Base-by-base conservation (phyloP, 2,113 vertebrate genomes). In the Xiphorhynchus elegans region DNA sequence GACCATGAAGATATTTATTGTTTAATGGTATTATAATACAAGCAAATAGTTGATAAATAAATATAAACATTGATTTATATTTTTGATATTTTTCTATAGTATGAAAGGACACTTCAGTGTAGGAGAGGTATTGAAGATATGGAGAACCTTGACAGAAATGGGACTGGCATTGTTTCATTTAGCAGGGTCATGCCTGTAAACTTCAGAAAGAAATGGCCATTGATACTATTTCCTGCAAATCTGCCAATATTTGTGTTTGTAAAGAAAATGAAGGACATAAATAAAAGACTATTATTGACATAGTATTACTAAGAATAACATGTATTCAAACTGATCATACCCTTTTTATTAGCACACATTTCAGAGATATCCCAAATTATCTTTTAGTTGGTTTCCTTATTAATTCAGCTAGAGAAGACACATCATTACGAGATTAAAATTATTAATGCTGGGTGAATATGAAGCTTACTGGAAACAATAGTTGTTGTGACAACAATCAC, bases 401-500 rank as follows among this genome's bases (percentile, higher is more conserved):
- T 97, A 97, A 96, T 97, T 90, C 89, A 96, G 90, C 77, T 90
- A 58, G 81, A 95, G 87, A 97, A 96, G 89, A 96, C 76, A 93
- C 39, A 95, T 75, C 76, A 89, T 86, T 95, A 89, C 90, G 95
- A 96, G 96, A 97, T 97, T 93, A 97, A 94, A 96, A 96, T 94
- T 96, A 92, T 95, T 97, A 89, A 95, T 97, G 26, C 85, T 93
- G 90, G 33, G 52, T 95, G 87, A 77, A 94, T 97, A 97, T 95
- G 63, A 96, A 94, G 73, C 89, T 88, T 86, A 92, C 78, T 97
- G 82, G 70, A 93, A 96, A 97, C 95, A 94, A 97, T 96, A 95
- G 96, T 93, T 97, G 96, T 96, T 97, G 95, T 97, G 91, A 97
- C 92, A 97, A 96, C 94, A 95, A 97, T 97, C 95, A 84, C 66